Evolutionary conservation across 2,113 vertebrate genomes (phyloP).

Genomic region (Dendropsophus ebraccatus): DNA sequence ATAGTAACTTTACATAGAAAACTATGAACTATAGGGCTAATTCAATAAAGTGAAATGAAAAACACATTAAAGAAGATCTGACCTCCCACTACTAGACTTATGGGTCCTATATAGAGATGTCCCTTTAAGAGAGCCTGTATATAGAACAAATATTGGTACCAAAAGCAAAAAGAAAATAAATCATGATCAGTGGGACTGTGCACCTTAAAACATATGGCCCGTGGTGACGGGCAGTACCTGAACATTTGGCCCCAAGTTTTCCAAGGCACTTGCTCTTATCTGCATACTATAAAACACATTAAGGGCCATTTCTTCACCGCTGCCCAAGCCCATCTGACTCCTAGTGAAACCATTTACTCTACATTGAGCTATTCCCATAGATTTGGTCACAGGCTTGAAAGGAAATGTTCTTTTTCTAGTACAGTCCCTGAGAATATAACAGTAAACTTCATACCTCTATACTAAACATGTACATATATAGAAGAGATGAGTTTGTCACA

Average conservation of each 20-base stretch:
- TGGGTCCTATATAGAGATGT: no score
- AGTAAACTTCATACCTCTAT: background rate
- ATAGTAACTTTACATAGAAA: no score
- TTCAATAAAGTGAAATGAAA: background rate
- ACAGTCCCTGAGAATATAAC: slow-evolving; percentile 8
- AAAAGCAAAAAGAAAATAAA: no score
- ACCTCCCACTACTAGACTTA: no score
- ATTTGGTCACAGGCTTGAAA: background rate
- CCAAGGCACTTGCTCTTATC: background rate
- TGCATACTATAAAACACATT: background rate
- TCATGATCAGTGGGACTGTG: background rate
- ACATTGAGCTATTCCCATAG: background rate
- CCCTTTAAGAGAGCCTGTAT: no score
- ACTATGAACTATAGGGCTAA: no score
- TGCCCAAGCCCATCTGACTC: background rate
- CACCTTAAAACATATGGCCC: background rate
- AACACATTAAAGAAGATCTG: background rate
- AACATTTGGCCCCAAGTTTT: background rate
- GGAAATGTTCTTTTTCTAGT: background rate
- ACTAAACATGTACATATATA: no score
- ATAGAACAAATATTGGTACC: background rate
- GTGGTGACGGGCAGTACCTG: background rate
- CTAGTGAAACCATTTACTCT: background rate
- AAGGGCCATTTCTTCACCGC: background rate
- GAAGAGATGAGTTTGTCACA: background rate